Base-by-base conservation (phyloP, 2,797 vertebrate species). In the Anguilla marmorata region DNA sequence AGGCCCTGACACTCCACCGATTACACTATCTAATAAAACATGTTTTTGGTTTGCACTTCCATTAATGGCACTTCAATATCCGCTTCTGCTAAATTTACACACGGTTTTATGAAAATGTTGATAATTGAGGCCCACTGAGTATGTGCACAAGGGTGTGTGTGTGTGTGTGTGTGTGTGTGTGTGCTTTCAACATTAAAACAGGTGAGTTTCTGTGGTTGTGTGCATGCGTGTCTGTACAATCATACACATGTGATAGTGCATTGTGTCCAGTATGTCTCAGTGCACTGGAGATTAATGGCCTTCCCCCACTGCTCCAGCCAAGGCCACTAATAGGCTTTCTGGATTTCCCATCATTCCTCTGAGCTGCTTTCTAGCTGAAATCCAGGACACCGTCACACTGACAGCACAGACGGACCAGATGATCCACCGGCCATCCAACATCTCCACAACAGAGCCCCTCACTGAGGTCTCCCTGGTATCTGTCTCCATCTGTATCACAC, bases 311-410 rank as follows among this genome's bases (percentile, higher is more conserved):
- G 87, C 89, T 92, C 79, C 50, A 41, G 89, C 92, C 88, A 27
- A 90, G 86, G 76, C 89, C 87, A 90, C 93, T 96, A 96, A 96
- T 95, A 95, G 95, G 95, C 93, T 96, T 96, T 93, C 89, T 94
- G 94, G 95, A 95, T 95, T 95, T 95, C 93, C 94, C 93, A 93
- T 94, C 94, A 93, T 91, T 91, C 93, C 89, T 86, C 91, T 94
- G 93, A 94, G 93, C 94, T 94, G 91, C 79, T 84, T 54, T 74
- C 50, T 50, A 2, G 83, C 88, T 87, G 92, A 93, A 95, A 96
- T 94, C 93, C 93, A 92, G 69, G 84, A 56, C 89, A 87, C 89
- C 79, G 72, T 87, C 85, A 91, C 88, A 76, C 50, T 56, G 83
- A 85, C 60, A 85, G 54, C 79, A 87, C 41, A 41, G 87, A 30